phyloP scores from a whole-genome alignment of 2,888 invertebrate genomes.

The Gymnoscelis rufifasciata region DNA sequence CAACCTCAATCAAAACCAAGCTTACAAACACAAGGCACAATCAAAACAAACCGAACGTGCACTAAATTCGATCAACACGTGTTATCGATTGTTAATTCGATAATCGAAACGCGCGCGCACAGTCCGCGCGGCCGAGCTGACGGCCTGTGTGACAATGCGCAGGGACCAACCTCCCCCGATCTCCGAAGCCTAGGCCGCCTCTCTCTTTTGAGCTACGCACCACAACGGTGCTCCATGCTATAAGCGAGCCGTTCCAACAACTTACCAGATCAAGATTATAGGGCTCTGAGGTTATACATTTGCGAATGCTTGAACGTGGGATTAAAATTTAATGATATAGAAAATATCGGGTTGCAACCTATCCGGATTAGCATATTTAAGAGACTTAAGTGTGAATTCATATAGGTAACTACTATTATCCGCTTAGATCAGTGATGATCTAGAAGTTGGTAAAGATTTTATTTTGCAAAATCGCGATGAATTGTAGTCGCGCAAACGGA shows the following conservation, averaged over 20 bases:
- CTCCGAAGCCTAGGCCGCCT: constrained; percentile 59
- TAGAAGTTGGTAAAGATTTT: no score
- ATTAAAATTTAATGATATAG: no score
- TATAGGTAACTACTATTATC: no score
- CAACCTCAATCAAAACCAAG: neutral
- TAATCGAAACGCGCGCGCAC: constrained; percentile 52
- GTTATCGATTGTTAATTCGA: constrained; percentile 10
- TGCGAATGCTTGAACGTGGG: no score
- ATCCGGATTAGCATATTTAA: no score
- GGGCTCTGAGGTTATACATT: constrained; percentile 15
- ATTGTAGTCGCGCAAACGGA: no score
- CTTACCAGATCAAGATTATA: constrained; percentile 24
- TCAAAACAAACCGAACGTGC: constrained; percentile 25
- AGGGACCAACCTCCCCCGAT: constrained; percentile 65
- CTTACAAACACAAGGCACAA: constrained; percentile 9
- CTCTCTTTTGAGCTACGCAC: constrained; percentile 67
- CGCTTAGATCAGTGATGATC: no score
- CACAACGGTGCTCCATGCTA: constrained; percentile 46
- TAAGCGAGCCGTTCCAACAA: constrained; percentile 20
- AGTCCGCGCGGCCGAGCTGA: constrained; percentile 66
- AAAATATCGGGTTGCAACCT: no score
- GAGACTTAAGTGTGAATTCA: no score
- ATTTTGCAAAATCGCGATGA: no score
- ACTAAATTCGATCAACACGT: constrained; percentile 22
- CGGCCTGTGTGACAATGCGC: constrained; percentile 72